phyloP scores from a whole-genome alignment of 2,113 vertebrate species.

The Tragelaphus strepsiceros region DNA sequence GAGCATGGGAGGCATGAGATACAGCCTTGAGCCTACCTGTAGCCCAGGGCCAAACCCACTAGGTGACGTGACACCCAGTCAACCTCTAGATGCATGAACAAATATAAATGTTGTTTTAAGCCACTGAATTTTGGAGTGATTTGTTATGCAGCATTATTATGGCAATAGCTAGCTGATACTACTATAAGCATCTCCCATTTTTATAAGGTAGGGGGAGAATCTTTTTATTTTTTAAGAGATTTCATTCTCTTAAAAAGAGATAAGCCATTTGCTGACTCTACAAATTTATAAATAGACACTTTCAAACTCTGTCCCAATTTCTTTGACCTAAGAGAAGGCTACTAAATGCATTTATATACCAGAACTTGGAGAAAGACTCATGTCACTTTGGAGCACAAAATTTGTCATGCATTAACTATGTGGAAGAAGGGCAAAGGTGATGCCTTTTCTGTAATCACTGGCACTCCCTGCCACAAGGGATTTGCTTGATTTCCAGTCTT shows the following conservation, averaged over 20 bases:
- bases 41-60: neutral
- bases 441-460: conserved; percentile 41
- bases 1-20: neutral
- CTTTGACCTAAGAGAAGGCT: conserved; percentile 36
- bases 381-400: conserved; percentile 41
- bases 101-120: neutral
- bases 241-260: neutral
- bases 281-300: conserved; percentile 30
- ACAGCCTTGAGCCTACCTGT: neutral
- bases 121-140: neutral
- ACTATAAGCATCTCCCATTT: neutral
- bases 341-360: conserved; percentile 46
- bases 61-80: too few relatives aligned
- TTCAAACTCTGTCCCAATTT: conserved; percentile 69
- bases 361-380: conserved; percentile 36
- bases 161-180: neutral
- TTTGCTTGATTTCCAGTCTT: conserved; percentile 40
- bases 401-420: conserved; percentile 14
- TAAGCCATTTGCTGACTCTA: conserved; percentile 40
- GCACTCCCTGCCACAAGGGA: conserved; percentile 3
- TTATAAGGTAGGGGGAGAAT: neutral
- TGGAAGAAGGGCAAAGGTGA: neutral
- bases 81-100: neutral
- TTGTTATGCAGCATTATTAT: neutral
- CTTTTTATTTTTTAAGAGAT: neutral